Evolutionary conservation across 2,888 invertebrate genomes (phyloP), one percentile per base, ranked within the genome.

Genomic region (Cheilosia urbana): DNA sequence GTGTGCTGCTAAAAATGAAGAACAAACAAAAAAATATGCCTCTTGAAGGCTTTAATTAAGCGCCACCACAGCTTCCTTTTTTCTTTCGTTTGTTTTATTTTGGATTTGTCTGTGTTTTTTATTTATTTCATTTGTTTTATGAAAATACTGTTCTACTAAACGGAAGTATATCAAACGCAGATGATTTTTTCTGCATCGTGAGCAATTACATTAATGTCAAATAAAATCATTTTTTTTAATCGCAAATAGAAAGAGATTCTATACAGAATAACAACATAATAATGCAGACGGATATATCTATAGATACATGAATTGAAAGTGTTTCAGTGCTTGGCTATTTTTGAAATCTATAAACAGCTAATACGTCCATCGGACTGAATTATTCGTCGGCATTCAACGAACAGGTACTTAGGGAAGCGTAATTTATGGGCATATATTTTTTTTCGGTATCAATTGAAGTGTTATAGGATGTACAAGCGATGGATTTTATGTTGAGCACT

Each of bases 1-100:
- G 21, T 51, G 51, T 76, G 11, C 47, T 71, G 21, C 21, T n/a
- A 51, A 37, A 13, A 37, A 4, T 13, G 13, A 47, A 19, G 17
- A 45, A 55, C 53, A 40, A 30, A 17, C n/a, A n/a, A 30, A 58
- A 40, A n/a, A 71, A 58, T 4, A 34, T 42, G 9, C 11, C 73
- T 27, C 19, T 49, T 49, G 37, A 63, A 71, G 55, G 53, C 60
- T 60, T 80, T 51, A 80, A 80, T 80, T 80, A 73, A 73, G 27
- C 60, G 57, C 58, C 72, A 65, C 72, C 72, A 21, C 72, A 66
- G 65, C 42, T 7, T 30, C 30, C 27, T 55, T 55, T 55, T 24
- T 9, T 42, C n/a, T 7, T 4, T 9, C 11, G 7, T 34, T 65
- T n/a, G 13, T 21, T 62, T 63, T 51, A 19, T 21, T 37, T 51